Evolutionary conservation across 2,797 vertebrate species (phyloP).

Genomic region (Merluccius polli): DNA sequence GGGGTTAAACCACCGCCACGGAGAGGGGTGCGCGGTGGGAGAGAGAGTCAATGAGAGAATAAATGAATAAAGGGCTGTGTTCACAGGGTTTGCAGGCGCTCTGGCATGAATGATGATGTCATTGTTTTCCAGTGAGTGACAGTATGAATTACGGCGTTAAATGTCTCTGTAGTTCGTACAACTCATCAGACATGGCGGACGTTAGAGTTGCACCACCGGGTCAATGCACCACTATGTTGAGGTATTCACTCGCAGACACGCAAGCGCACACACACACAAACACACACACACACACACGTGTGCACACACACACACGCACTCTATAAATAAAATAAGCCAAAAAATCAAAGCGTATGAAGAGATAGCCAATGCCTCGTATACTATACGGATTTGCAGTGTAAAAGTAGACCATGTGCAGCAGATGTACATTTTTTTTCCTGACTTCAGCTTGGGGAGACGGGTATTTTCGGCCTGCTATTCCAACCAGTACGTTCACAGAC

Average conservation of each 20-base stretch:
- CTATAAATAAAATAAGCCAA: too few species aligned
- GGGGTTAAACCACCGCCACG: constrained; percentile 51
- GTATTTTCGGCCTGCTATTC: constrained; percentile 12
- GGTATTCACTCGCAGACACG: neutral
- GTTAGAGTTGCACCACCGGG: neutral
- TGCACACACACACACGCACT: too few species aligned
- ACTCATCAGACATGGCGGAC: neutral
- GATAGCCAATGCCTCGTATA: neutral
- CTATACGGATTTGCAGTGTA: neutral
- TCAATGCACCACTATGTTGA: neutral
- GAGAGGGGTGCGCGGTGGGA: constrained; percentile 27
- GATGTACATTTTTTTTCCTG: neutral
- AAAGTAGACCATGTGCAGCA: neutral
- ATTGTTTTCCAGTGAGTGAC: constrained; percentile 49
- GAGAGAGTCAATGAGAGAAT: constrained; percentile 25
- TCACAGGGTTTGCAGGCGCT: neutral
- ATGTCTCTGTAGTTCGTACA: constrained; percentile 29
- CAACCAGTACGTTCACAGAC: constrained; percentile 35
- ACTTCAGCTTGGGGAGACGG: neutral
- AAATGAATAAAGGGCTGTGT: constrained; percentile 14
- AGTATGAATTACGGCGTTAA: constrained; percentile 27
- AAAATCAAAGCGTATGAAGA: neutral
- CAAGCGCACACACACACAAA: too few species aligned
- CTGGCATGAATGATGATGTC: constrained; percentile 44
- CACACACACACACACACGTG: too few species aligned